Percentiles rank a stretch among this genome's conserved stretches.
phyloP scores from a whole-genome alignment of 2,113 vertebrate genomes.

The Polypterus bichir region DNA sequence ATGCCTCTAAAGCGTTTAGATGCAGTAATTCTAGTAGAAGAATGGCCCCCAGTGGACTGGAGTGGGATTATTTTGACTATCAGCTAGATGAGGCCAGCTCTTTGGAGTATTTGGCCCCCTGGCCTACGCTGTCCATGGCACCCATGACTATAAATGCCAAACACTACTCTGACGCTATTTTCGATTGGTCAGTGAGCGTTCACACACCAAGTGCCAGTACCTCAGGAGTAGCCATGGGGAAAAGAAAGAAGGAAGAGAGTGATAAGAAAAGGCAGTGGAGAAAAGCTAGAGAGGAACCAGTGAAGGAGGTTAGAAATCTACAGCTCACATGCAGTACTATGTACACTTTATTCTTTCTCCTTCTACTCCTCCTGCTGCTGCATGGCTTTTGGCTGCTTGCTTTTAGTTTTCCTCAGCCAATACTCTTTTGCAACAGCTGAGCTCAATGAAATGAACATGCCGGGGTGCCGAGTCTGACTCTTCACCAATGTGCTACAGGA shows the following conservation, averaged over 20 bases:
- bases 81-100: constrained; percentile 50
- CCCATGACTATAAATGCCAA: constrained; percentile 34
- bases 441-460: no score
- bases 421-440: no score
- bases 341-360: neutral
- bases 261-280: constrained; percentile 59
- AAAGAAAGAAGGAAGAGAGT: constrained; percentile 49
- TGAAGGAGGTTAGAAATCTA: constrained; percentile 64
- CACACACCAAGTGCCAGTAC: constrained; percentile 35
- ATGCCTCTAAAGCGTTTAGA: constrained; percentile 4
- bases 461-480: no score
- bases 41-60: constrained; percentile 73
- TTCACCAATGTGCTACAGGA: no score
- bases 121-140: constrained; percentile 43
- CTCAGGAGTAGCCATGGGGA: constrained; percentile 47
- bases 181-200: constrained; percentile 63
- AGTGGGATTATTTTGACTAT: constrained; percentile 72
- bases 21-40: constrained; percentile 39
- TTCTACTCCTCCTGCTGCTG: neutral
- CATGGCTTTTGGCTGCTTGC: no score
- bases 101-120: constrained; percentile 43
- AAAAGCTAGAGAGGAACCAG: constrained; percentile 57
- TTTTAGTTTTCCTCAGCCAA: no score
- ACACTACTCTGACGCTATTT: constrained; percentile 43
- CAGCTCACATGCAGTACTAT: neutral